A percentile compares a stretch with the other conserved stretches of the same genome.
Evolutionary conservation across 2,797 vertebrate species (phyloP).

Genomic region (Sebastes iracundus): DNA sequence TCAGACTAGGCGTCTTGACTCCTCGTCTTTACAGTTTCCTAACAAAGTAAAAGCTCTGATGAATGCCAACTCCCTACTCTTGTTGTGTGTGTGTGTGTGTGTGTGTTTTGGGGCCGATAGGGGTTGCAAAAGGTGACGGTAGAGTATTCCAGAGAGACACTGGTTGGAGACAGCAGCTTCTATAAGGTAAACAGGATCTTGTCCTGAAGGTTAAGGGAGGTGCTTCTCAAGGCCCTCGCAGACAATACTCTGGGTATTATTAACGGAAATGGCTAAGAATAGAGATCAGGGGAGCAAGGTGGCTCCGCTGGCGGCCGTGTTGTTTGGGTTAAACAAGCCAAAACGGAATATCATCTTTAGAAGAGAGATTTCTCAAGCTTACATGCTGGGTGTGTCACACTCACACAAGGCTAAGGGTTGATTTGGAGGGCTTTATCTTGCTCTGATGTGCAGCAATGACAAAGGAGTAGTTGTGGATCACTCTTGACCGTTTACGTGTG

Average conservation of each 20-base stretch:
- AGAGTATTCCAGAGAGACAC: slow-evolving; percentile 78
- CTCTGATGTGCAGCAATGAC: slow-evolving; percentile 17
- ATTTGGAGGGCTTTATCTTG: slow-evolving; percentile 41
- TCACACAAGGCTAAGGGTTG: slow-evolving; percentile 33
- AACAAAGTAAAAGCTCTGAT: slow-evolving; percentile 65
- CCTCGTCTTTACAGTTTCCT: slow-evolving; percentile 73
- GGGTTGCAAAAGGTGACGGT: slow-evolving; percentile 69
- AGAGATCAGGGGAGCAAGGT: slow-evolving; percentile 81
- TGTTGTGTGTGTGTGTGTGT: slow-evolving; percentile 50
- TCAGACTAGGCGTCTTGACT: slow-evolving; percentile 52
- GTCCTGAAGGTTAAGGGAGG: slow-evolving; percentile 82
- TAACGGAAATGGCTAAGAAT: slow-evolving; percentile 87
- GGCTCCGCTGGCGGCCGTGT: slow-evolving; percentile 70
- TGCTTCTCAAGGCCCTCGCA: slow-evolving; percentile 81
- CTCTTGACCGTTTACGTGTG: slow-evolving; percentile 44
- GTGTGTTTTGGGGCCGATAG: slow-evolving; percentile 6
- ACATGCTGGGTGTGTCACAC: slow-evolving; percentile 65
- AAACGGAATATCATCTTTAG: slow-evolving; percentile 79
- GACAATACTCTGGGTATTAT: slow-evolving; percentile 86
- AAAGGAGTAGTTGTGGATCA: slow-evolving; percentile 16
- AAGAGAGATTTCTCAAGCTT: slow-evolving; percentile 59
- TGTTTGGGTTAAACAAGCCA: slow-evolving; percentile 79
- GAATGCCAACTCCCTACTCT: slow-evolving; percentile 66
- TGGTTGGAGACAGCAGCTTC: slow-evolving; percentile 80
- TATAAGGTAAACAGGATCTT: slow-evolving; percentile 86